These are phyloP conservation scores for Apostichopus californicus DNA, from an alignment of 35 echinoderm and acorn worm genomes.

Conservation along the genomic window DNA sequence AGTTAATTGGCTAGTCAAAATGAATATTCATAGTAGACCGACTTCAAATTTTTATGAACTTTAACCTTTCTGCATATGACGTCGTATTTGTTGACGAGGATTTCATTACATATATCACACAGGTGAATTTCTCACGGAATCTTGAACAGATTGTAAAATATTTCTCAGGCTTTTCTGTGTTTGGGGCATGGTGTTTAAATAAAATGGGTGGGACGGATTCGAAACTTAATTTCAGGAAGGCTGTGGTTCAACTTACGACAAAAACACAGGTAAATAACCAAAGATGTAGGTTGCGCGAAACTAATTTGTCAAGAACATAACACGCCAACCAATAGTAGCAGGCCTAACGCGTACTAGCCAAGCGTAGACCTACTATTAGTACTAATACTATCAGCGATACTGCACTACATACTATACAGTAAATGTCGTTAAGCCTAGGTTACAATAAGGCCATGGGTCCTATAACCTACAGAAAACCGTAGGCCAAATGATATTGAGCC, in stretches of 20 bases:
- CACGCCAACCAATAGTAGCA: background rate
- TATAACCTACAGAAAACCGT: no score
- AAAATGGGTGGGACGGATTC: conserved; percentile 96
- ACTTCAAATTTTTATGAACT: conserved; percentile 54
- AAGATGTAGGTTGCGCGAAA: conserved; percentile 13
- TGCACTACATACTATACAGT: background rate
- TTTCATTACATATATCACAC: background rate
- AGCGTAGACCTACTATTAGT: background rate
- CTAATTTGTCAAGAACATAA: background rate
- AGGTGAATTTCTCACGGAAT: background rate
- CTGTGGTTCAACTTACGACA: conserved; percentile 93
- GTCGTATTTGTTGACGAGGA: conserved; percentile 62
- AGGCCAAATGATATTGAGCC: no score
- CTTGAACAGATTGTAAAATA: conserved; percentile 2
- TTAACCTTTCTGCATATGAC: conserved; percentile 62
- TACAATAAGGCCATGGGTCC: no score
- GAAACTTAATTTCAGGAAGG: conserved; percentile 97
- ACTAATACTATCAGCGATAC: no score
- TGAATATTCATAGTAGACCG: conserved; percentile 42
- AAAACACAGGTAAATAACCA: conserved; percentile 86
- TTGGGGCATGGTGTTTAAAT: conserved; percentile 11
- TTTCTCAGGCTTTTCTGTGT: background rate
- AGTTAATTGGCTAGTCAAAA: conserved; percentile 54
- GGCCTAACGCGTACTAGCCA: no score
- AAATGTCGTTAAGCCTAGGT: background rate